phyloP scores from a whole-genome alignment of 2,113 vertebrate genomes.

The Axis porcinus region DNA sequence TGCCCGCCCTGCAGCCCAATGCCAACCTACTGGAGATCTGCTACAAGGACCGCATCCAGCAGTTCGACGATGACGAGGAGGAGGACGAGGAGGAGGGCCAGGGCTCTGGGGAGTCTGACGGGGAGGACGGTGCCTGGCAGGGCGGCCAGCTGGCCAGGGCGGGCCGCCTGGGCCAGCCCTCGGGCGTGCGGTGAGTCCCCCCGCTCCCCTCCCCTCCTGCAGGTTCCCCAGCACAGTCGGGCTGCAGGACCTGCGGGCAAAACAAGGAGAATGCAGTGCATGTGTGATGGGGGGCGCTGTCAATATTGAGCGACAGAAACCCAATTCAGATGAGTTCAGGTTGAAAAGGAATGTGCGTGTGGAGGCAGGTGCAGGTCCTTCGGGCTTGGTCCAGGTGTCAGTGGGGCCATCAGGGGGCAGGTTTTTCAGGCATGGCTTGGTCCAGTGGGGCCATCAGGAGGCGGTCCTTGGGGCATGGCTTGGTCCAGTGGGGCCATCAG shows the following conservation, averaged over 20 bases:
- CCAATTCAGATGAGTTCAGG: no score
- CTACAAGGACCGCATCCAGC: constrained; percentile 81
- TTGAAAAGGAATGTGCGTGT: rapidly evolving
- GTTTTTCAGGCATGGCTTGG: background rate
- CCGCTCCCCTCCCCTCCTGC: constrained; percentile 81
- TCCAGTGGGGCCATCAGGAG: background rate
- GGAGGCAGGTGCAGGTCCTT: background rate
- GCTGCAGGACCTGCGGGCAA: background rate
- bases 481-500: background rate
- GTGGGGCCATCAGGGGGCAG: background rate
- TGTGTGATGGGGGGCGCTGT: background rate
- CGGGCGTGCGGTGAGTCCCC: constrained; percentile 76
- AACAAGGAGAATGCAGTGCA: background rate
- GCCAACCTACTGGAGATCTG: constrained; percentile 80
- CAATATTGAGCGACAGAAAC: background rate
- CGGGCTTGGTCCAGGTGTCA: background rate
- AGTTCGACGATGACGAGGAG: constrained; percentile 79
- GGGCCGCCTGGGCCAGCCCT: background rate
- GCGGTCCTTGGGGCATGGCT: background rate
- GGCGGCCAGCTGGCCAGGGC: constrained; percentile 49
- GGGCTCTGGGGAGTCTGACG: constrained; percentile 68
- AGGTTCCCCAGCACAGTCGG: constrained; percentile 60
- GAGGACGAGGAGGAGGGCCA: constrained; percentile 64
- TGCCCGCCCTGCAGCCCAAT: constrained; percentile 61
- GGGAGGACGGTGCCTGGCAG: constrained; percentile 78